Evolutionary conservation across 1,140 invertebrate genomes (phyloP).

Genomic region (Ylistrum balloti): DNA sequence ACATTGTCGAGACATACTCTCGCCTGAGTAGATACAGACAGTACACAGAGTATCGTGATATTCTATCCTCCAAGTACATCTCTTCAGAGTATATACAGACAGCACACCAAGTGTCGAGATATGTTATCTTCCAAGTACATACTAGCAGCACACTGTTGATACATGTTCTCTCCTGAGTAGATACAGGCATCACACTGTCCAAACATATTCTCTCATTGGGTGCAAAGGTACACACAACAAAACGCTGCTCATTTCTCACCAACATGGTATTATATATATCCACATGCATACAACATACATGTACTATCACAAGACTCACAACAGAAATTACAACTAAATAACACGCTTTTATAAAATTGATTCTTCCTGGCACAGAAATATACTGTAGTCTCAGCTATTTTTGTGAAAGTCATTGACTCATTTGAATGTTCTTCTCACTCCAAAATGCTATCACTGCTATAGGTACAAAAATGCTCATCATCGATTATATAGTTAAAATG

Average conservation of each 20-base stretch:
- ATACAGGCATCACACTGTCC: neutral
- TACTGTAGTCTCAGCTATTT: neutral
- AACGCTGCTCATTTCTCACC: neutral
- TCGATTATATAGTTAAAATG: neutral
- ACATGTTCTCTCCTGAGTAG: neutral
- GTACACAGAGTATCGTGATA: too few relatives aligned
- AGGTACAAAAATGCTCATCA: neutral
- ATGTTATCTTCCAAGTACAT: neutral
- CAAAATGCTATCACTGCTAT: neutral
- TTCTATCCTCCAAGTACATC: neutral
- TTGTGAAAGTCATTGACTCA: neutral
- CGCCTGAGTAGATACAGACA: too few relatives aligned
- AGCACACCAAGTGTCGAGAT: neutral
- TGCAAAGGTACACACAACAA: neutral
- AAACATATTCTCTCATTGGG: neutral
- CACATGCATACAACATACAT: conserved; percentile 29
- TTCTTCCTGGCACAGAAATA: neutral
- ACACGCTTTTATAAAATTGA: neutral
- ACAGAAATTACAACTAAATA: conserved; percentile 5
- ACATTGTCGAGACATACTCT: too few relatives aligned
- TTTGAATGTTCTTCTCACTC: neutral
- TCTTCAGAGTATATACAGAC: too few relatives aligned
- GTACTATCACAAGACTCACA: conserved; percentile 22
- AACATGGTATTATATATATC: neutral
- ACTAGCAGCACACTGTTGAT: too few relatives aligned